These are phyloP conservation scores for Enteromius treurensis DNA, from an alignment of 2,797 vertebrate genomes.

Conservation along the genomic window DNA sequence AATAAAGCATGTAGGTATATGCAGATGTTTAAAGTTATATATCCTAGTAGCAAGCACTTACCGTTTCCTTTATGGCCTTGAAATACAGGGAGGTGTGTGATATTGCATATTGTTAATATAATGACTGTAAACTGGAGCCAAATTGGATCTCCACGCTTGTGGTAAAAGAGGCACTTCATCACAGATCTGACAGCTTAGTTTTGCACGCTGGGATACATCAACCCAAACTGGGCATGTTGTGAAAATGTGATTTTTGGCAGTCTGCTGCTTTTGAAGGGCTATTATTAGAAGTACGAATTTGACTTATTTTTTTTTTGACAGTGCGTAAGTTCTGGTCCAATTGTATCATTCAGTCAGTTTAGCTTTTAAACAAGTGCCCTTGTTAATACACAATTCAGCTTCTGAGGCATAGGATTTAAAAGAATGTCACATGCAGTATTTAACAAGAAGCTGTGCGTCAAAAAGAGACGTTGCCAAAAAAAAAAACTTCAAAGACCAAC, in stretches of 20 bases:
- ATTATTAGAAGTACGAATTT: conserved; percentile 11
- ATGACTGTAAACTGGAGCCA: background rate
- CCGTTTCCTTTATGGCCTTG: background rate
- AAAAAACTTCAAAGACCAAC: conserved; percentile 4
- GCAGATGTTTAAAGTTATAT: conserved; percentile 48
- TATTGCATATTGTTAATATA: background rate
- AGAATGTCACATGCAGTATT: background rate
- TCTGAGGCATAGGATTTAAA: background rate
- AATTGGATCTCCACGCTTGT: conserved; percentile 22
- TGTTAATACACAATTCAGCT: background rate
- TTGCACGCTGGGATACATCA: conserved; percentile 7
- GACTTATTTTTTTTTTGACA: background rate
- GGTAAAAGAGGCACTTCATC: conserved; percentile 2
- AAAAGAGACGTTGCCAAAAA: background rate
- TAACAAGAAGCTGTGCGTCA: background rate
- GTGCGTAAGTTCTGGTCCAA: background rate
- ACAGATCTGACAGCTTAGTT: conserved; percentile 13
- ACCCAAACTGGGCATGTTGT: conserved; percentile 14
- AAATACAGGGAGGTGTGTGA: conserved; percentile 8
- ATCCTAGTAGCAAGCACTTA: conserved; percentile 21
- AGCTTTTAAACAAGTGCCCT: background rate
- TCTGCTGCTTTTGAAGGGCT: conserved; percentile 11
- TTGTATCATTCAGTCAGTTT: background rate
- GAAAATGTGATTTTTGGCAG: conserved; percentile 35
- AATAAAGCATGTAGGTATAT: conserved; percentile 32